phyloP scores from a whole-genome alignment of 64 coral and sea anemone genomes.

The Astreopora myriophthalma region DNA sequence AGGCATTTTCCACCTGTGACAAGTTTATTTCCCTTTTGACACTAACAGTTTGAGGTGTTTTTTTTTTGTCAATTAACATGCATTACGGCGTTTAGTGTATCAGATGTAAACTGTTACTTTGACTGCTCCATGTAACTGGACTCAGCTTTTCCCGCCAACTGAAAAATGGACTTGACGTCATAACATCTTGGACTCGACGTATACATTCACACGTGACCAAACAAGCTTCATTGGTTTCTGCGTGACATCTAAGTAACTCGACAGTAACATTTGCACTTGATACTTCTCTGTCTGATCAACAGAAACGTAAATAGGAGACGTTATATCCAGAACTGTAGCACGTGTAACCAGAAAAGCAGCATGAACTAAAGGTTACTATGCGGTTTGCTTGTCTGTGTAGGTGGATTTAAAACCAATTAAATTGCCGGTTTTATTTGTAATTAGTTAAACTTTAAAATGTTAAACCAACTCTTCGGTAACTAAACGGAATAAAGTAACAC shows the following conservation, averaged over 20 bases:
- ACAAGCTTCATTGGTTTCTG: background rate
- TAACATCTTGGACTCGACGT: background rate
- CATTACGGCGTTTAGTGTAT: background rate
- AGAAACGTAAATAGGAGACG: background rate
- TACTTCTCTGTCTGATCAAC: no score
- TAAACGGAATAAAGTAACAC: no score
- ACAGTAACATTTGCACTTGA: no score
- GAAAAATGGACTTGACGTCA: background rate
- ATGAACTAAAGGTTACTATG: no score
- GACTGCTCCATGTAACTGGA: background rate
- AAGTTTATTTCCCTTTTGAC: background rate
- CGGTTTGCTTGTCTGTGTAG: no score
- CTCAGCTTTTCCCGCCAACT: background rate
- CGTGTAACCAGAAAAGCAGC: no score
- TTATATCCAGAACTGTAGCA: no score
- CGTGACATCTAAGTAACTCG: no score
- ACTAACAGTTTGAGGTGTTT: no score
- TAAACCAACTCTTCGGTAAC: background rate
- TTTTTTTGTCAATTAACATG: no score
- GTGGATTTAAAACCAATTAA: background rate
- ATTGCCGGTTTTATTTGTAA: background rate
- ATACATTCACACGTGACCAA: no score
- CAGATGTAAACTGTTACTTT: background rate
- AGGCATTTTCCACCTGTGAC: background rate
- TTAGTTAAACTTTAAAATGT: background rate